phyloP scores from a whole-genome alignment of 2,797 vertebrate genomes.

The Tapirus indicus region DNA sequence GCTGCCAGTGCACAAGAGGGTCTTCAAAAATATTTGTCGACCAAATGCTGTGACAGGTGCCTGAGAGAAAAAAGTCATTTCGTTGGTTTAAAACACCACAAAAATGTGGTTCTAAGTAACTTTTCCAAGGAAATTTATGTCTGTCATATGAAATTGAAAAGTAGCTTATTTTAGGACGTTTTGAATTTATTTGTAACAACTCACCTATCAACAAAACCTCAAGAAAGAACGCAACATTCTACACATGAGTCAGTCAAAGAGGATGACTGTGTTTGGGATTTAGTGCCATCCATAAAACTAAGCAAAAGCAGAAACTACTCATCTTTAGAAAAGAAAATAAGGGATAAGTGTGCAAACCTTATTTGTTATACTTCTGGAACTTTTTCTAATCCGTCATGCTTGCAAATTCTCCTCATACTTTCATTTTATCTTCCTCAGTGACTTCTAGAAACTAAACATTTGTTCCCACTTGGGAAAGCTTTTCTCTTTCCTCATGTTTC shows the following conservation, averaged over 20 bases:
- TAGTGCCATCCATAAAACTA: no score
- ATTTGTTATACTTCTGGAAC: not conserved
- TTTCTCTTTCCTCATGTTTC: not conserved
- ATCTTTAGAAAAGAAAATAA: not conserved
- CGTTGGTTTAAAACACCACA: not conserved
- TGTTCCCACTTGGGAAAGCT: not conserved
- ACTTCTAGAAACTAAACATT: not conserved
- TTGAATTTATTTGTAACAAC: not conserved
- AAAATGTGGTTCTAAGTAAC: not conserved
- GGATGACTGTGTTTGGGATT: not conserved
- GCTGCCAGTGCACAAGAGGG: not conserved
- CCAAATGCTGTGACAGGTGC: not conserved
- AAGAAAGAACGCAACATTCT: not conserved
- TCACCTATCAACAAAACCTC: not conserved
- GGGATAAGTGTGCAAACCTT: not conserved
- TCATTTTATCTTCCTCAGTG: not conserved
- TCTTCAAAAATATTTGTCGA: not conserved
- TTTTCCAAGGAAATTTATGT: constrained; percentile 4
- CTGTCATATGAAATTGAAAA: not conserved
- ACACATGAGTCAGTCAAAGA: not conserved
- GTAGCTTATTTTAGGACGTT: not conserved
- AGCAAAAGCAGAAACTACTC: not conserved
- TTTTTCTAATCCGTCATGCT: not conserved
- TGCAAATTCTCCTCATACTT: not conserved
- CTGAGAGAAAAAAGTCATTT: not conserved